Evolutionary conservation across 2,113 vertebrate species (phyloP).

Genomic region (Ptychochromis oligacanthus): DNA sequence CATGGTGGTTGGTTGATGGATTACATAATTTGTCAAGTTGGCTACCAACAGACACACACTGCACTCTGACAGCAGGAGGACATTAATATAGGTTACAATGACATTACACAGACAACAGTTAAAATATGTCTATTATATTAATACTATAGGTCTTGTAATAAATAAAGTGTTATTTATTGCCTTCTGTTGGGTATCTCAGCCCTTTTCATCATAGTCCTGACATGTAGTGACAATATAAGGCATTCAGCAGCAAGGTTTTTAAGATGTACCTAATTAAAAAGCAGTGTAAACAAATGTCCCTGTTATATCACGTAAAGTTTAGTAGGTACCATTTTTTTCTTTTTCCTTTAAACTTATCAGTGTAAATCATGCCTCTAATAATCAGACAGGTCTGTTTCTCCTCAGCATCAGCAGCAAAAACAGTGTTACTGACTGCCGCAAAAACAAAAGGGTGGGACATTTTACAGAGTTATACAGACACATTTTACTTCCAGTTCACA

Average conservation of each 20-base stretch:
- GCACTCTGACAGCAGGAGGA: neutral
- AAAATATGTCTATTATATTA: neutral
- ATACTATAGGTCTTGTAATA: neutral
- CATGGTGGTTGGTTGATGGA: conserved; percentile 50
- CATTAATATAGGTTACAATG: conserved; percentile 9
- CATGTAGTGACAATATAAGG: neutral
- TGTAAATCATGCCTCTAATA: neutral
- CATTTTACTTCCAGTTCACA: neutral
- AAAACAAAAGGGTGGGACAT: neutral
- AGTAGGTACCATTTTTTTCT: neutral
- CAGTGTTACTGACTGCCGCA: neutral
- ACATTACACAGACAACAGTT: neutral
- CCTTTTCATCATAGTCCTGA: neutral
- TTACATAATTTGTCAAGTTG: conserved; percentile 58
- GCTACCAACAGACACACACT: neutral
- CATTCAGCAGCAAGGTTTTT: neutral
- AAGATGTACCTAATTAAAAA: neutral
- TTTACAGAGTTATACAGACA: neutral
- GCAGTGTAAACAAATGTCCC: neutral
- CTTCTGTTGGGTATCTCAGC: neutral
- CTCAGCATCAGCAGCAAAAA: neutral
- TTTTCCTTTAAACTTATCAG: neutral
- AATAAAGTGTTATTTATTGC: conserved; percentile 9
- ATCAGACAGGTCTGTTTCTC: neutral
- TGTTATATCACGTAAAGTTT: neutral